phyloP scores from a whole-genome alignment of 2,113 vertebrate species.

The Lates calcarifer region DNA sequence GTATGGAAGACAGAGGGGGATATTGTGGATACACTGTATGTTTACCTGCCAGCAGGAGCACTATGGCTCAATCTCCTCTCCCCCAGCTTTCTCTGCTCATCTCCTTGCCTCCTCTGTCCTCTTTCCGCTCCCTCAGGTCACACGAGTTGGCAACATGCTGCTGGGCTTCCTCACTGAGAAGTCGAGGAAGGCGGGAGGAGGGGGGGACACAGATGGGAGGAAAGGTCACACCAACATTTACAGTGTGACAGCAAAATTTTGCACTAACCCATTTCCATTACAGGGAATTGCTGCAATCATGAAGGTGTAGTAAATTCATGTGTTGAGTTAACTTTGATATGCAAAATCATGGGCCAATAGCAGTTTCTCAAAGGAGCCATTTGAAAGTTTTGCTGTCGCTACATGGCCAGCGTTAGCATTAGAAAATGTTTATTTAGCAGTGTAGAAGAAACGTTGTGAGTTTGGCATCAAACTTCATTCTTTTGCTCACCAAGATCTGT shows the following conservation, averaged over 20 bases:
- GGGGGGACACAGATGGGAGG: slow-evolving; percentile 11
- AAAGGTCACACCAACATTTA: slow-evolving; percentile 29
- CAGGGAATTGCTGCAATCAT: neutral
- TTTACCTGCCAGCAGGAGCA: slow-evolving; percentile 66
- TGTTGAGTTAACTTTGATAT: neutral
- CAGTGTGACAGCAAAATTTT: slow-evolving; percentile 4
- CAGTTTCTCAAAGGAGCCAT: too few species aligned
- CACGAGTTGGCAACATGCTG: slow-evolving; percentile 32
- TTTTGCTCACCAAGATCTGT: too few species aligned
- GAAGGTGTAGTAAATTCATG: neutral
- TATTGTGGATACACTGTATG: slow-evolving; percentile 47
- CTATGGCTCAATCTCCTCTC: slow-evolving; percentile 53
- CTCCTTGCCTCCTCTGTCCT: slow-evolving; percentile 26
- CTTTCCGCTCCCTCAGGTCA: slow-evolving; percentile 54
- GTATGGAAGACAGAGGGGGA: slow-evolving; percentile 41
- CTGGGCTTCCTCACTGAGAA: slow-evolving; percentile 36
- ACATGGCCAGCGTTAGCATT: too few species aligned
- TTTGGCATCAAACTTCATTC: too few species aligned
- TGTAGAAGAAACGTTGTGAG: too few species aligned
- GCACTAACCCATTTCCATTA: neutral
- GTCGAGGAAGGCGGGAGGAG: neutral
- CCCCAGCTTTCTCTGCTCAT: slow-evolving; percentile 20
- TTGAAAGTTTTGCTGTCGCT: too few species aligned
- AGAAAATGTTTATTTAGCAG: too few species aligned
- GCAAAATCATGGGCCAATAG: neutral